Evolutionary conservation across 1,140 invertebrate genomes (phyloP).

Genomic region (Sycobia sp.): DNA sequence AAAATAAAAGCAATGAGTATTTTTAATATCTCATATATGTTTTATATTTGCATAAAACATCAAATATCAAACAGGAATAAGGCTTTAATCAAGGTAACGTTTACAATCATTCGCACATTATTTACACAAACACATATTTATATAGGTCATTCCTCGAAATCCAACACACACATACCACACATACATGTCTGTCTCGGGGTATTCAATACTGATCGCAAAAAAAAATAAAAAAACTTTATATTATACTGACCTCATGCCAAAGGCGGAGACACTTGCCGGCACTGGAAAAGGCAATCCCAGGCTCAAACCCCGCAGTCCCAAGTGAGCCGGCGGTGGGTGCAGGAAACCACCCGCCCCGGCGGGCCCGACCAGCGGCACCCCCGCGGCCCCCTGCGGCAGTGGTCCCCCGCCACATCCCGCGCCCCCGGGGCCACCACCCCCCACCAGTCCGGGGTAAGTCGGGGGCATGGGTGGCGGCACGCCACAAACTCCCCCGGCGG

Average conservation of each 20-base stretch:
- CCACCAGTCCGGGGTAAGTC: conserved; percentile 46
- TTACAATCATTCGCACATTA: no score
- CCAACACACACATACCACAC: no score
- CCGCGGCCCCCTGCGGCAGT: conserved; percentile 27
- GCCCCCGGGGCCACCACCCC: conserved; percentile 25
- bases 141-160: no score
- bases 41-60: no score
- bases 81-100: no score
- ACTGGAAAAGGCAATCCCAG: conserved; percentile 60
- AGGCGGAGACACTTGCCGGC: conserved; percentile 58
- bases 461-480: conserved; percentile 52
- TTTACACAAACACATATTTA: no score
- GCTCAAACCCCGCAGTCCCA: conserved; percentile 57
- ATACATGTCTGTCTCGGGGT: no score
- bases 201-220: no score
- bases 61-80: no score
- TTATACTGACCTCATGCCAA: conserved; percentile 57
- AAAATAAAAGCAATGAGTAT: no score
- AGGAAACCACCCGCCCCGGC: conserved; percentile 47
- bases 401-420: background rate
- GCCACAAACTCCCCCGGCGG: conserved; percentile 27
- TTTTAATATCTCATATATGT: no score
- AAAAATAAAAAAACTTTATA: no score
- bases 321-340: conserved; percentile 56
- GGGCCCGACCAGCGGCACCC: conserved; percentile 48